Evolutionary conservation across 2,797 vertebrate genomes (phyloP).

Genomic region (Urocyon cinereoargenteus): DNA sequence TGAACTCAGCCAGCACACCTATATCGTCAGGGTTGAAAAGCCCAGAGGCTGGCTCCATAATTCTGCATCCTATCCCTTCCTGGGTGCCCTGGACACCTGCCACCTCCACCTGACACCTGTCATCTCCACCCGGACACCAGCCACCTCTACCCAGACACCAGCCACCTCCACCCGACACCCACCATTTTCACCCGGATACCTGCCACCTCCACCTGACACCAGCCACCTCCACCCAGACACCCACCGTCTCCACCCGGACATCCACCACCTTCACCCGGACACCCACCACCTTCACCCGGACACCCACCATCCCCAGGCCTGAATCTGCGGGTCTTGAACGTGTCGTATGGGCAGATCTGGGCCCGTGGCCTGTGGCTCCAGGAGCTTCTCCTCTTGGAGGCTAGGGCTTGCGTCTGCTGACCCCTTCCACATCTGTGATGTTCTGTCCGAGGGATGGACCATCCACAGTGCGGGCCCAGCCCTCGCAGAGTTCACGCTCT

Average conservation of each 20-base stretch:
- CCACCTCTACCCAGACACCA: neutral
- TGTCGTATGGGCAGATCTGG: neutral
- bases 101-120: neutral
- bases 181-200: conserved; percentile 18
- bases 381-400: too few relatives aligned
- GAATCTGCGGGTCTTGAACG: neutral
- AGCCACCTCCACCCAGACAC: neutral
- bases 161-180: neutral
- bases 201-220: neutral
- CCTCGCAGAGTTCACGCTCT: neutral
- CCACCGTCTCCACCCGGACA: conserved; percentile 42
- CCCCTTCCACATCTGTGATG: accelerated
- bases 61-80: conserved; percentile 55
- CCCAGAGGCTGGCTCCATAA: conserved; percentile 56
- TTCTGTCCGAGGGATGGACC: too few relatives aligned
- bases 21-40: neutral
- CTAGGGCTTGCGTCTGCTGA: accelerated
- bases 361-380: accelerated
- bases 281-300: conserved; percentile 44
- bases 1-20: neutral
- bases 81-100: conserved; percentile 68
- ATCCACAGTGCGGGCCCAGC: neutral
- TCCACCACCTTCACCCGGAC: conserved; percentile 44
- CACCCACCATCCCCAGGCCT: neutral
- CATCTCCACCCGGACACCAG: conserved; percentile 40